A percentile compares a stretch with the other conserved stretches of the same genome.
Evolutionary conservation across 2,797 vertebrate species (phyloP).

Genomic region (Schizothorax lantsangensis): DNA sequence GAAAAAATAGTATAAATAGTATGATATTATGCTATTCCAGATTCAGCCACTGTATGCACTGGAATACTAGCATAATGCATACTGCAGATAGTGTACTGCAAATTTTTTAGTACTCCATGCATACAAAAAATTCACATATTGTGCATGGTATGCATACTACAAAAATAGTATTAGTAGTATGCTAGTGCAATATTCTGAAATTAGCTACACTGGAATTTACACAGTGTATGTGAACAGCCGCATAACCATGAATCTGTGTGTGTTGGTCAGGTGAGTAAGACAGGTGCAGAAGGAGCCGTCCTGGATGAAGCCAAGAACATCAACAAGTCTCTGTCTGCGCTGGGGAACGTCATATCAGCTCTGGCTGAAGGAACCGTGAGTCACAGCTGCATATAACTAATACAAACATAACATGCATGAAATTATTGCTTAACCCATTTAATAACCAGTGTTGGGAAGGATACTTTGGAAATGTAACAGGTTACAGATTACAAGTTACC

Average conservation of each 20-base stretch:
- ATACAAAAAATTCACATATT: background rate
- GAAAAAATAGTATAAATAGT: background rate
- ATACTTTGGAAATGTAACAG: too few species aligned
- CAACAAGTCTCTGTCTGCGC: conserved; percentile 91
- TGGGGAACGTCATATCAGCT: conserved; percentile 94
- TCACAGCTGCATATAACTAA: background rate
- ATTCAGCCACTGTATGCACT: background rate
- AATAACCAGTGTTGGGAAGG: background rate
- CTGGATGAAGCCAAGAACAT: conserved; percentile 97
- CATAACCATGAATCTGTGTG: background rate
- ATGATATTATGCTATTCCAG: background rate
- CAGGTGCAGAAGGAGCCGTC: conserved; percentile 91
- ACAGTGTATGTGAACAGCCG: background rate
- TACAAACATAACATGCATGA: background rate
- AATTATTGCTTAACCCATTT: background rate
- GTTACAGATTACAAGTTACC: too few species aligned
- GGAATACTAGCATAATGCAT: background rate
- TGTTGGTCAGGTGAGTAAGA: conserved; percentile 81
- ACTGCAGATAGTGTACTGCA: background rate
- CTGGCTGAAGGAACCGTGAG: conserved; percentile 92
- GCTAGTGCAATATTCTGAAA: background rate
- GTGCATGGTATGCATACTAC: background rate
- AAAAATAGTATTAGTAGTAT: background rate
- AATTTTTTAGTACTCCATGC: background rate
- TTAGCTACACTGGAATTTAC: background rate